phyloP scores from a whole-genome alignment of 2,888 invertebrate genomes.

The Xanthorhoe spadicearia region DNA sequence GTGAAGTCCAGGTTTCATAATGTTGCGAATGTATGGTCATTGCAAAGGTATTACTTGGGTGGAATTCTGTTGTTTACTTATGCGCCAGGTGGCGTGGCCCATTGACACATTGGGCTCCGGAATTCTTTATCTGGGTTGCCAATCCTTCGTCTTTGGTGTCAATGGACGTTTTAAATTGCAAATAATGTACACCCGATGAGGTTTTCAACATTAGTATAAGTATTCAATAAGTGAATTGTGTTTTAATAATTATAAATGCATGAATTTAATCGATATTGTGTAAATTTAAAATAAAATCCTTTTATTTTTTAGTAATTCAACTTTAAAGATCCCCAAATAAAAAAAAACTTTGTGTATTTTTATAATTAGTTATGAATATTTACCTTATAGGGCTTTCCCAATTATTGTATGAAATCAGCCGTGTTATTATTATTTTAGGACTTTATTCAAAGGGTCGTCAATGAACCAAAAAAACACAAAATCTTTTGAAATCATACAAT shows the following conservation, averaged over 20 bases:
- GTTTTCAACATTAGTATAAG: too few relatives aligned
- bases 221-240: background rate
- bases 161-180: background rate
- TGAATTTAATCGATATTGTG: background rate
- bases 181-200: too few relatives aligned
- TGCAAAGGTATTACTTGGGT: slow-evolving; percentile 64
- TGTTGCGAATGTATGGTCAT: slow-evolving; percentile 70
- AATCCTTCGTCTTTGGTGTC: background rate
- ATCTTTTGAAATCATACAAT: background rate
- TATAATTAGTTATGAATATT: background rate
- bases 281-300: background rate
- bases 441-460: slow-evolving; percentile 5
- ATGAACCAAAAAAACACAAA: slow-evolving; percentile 10
- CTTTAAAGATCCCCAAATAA: background rate
- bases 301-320: background rate
- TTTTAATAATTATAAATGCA: background rate
- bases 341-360: background rate
- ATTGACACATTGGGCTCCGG: slow-evolving; percentile 29
- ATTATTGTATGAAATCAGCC: background rate
- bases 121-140: slow-evolving; percentile 12
- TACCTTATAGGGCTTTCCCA: background rate
- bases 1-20: slow-evolving; percentile 80
- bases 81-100: slow-evolving; percentile 25
- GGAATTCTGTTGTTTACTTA: slow-evolving; percentile 34
- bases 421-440: slow-evolving; percentile 22